Conservation (phyloP, 2,113 vertebrate species). For the Xiphorhynchus elegans region DNA sequence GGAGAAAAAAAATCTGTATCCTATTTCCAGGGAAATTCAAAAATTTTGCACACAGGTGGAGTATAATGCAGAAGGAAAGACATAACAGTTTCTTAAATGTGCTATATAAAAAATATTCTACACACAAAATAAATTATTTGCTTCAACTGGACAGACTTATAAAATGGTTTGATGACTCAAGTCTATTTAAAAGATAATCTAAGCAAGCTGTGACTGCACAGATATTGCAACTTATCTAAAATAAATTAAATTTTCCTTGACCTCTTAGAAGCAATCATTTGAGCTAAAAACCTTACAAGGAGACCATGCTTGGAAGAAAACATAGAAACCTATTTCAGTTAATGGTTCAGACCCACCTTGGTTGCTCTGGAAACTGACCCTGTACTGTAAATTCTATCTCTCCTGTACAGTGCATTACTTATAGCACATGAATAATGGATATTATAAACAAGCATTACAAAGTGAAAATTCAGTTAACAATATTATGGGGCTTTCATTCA, state of each 20-base stretch:
- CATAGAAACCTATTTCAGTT: not conserved
- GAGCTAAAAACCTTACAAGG: not conserved
- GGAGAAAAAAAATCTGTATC: not conserved
- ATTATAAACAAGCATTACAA: not conserved
- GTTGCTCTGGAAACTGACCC: not conserved
- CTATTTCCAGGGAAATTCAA: not conserved
- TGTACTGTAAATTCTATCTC: not conserved
- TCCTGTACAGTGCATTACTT: not conserved
- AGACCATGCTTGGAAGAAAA: not conserved
- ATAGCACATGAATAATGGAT: not conserved
- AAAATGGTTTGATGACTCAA: not conserved
- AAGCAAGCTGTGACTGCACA: not conserved
- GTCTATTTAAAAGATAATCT: not conserved
- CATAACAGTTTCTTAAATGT: not conserved
- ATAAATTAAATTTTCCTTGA: not conserved
- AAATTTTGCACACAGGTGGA: not conserved
- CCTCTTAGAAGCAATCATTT: not conserved
- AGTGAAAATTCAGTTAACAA: constrained; percentile 20
- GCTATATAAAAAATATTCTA: not conserved
- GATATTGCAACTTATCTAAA: not conserved
- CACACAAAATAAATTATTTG: not conserved
- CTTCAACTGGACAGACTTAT: not conserved
- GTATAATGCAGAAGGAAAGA: not conserved
- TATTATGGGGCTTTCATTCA: not conserved
- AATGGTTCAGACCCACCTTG: not conserved